Base-by-base conservation (phyloP, 2,113 vertebrate species). In the Emydura subglobosa region DNA sequence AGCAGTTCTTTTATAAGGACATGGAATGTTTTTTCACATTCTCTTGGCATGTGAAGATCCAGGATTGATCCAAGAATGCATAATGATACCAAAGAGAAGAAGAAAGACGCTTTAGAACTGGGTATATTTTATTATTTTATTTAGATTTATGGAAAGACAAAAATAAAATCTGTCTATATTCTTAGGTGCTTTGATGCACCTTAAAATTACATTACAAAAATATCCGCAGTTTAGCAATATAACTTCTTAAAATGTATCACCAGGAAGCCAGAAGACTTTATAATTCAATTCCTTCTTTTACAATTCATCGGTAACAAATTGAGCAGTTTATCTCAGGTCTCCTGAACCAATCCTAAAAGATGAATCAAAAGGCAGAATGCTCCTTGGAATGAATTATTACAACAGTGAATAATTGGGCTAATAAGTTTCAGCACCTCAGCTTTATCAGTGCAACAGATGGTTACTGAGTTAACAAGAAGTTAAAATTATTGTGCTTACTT, bases 1-100 rank as follows among this genome's bases (percentile, higher is more conserved):
- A 55, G 22, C 6, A 51, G 22, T 88, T 72, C 1, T 51, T 85
- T 93, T 11, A 4, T 34, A 21, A 61, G 68, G 81, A 53, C 34
- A 80, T 50, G 34, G 27, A 72, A 47, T 17, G 44, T 7, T 51
- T 92, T 86, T 91, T 34, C 25, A 72, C 11, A 24, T 91, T 25
- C 49, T 86, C 93, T 65, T 87, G 50, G 57, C 57, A 80, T 87
- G 83, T 47, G 7, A 68, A 85, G 29, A 47, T 25, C 84, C 44
- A 92, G 51, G 81, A 39, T 5, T 87, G 85, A 96, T 84, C 78
- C 44, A 93, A 86, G 81, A 85, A 16, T 42, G 94, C 54, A 50
- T n/a, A 86, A 53, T 50, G 44, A 50, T 91, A 86, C 87, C 59
- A 95, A 87, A 17, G 82, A 0, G 0, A 88, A 86, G 54, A 68